These are phyloP conservation scores for Drosophila bunnanda DNA, from an alignment of 2,888 invertebrate species.

Conservation along the genomic window DNA sequence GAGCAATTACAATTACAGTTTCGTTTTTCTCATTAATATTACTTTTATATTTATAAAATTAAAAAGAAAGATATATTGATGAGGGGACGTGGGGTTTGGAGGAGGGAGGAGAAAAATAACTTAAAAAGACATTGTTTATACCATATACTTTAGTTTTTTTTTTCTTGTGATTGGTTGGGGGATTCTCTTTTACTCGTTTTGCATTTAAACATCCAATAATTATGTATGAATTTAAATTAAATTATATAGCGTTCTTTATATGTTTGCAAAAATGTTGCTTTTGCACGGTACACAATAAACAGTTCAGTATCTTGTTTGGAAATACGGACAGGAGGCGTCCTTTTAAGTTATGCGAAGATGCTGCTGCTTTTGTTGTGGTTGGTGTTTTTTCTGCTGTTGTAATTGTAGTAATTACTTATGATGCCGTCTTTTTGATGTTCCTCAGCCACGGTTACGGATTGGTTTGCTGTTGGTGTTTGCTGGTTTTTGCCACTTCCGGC, in stretches of 20 bases:
- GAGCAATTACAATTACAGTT: conserved; percentile 78
- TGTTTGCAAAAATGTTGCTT: conserved; percentile 59
- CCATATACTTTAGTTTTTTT: conserved; percentile 66
- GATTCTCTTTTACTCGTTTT: conserved; percentile 52
- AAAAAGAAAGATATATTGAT: conserved; percentile 78
- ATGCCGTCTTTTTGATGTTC: conserved; percentile 31
- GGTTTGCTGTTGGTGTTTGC: conserved; percentile 38
- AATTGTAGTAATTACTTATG: conserved; percentile 18
- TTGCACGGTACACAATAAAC: conserved; percentile 55
- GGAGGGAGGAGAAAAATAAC: conserved; percentile 65
- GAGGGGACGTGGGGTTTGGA: conserved; percentile 61
- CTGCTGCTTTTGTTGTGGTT: conserved; percentile 44
- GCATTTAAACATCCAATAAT: conserved; percentile 72
- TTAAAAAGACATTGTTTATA: conserved; percentile 73
- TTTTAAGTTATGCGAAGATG: conserved; percentile 71
- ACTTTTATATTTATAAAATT: conserved; percentile 78
- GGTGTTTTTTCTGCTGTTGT: conserved; percentile 23
- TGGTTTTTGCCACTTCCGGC: conserved; percentile 36
- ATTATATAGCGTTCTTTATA: conserved; percentile 73
- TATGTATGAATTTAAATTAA: conserved; percentile 76
- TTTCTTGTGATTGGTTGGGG: conserved; percentile 64
- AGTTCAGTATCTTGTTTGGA: conserved; percentile 55
- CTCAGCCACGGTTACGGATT: conserved; percentile 32
- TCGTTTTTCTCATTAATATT: conserved; percentile 76
- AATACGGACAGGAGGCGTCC: conserved; percentile 37